phyloP scores from a whole-genome alignment of 2,113 vertebrate genomes.

The Gasterosteus aculeatus region DNA sequence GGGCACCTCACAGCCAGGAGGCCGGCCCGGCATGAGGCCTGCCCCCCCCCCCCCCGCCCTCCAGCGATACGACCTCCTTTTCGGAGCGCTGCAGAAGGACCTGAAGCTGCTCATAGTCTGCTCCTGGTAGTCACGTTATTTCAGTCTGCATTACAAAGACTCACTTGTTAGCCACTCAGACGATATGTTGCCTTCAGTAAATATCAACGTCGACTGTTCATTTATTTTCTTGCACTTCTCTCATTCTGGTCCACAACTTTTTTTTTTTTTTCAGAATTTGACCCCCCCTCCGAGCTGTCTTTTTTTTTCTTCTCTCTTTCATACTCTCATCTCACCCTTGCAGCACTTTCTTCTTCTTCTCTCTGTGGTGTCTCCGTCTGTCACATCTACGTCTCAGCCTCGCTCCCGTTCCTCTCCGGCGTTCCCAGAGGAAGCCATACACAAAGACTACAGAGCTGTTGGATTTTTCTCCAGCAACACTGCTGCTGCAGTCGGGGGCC shows the following conservation, averaged over 20 bases:
- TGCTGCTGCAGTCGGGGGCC: slow-evolving; percentile 61
- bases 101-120: slow-evolving; percentile 76
- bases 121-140: slow-evolving; percentile 57
- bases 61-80: slow-evolving; percentile 61
- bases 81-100: slow-evolving; percentile 45
- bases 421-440: slow-evolving; percentile 53
- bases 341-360: slow-evolving; percentile 28
- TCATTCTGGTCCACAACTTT: slow-evolving; percentile 11
- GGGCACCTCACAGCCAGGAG: slow-evolving; percentile 68
- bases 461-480: slow-evolving; percentile 44
- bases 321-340: slow-evolving; percentile 42
- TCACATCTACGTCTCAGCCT: slow-evolving; percentile 61
- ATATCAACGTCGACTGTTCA: slow-evolving; percentile 22
- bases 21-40: slow-evolving; percentile 56
- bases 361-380: slow-evolving; percentile 58
- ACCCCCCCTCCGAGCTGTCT: slow-evolving; percentile 27
- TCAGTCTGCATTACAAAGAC: slow-evolving; percentile 53
- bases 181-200: background rate
- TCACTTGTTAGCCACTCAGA: slow-evolving; percentile 15
- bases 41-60: slow-evolving; percentile 35
- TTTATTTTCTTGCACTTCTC: background rate
- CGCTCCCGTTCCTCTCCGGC: slow-evolving; percentile 51
- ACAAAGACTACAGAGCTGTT: slow-evolving; percentile 48
- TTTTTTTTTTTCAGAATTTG: slow-evolving; percentile 31
- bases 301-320: slow-evolving; percentile 32